Evolutionary conservation across 2,888 invertebrate genomes (phyloP), one percentile per base, ranked within the genome.

Genomic region (Latheticus oryzae): DNA sequence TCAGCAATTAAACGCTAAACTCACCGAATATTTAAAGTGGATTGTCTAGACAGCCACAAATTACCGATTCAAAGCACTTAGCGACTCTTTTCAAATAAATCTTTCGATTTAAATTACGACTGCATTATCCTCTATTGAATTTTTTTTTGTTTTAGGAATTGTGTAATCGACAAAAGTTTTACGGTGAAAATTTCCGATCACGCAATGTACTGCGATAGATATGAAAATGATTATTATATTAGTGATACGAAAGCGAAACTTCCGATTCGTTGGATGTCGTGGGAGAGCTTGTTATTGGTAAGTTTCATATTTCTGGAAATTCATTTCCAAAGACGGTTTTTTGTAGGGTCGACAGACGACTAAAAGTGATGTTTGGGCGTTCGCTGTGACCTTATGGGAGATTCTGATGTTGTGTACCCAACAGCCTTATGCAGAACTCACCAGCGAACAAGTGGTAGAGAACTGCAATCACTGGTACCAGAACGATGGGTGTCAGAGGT

Each of bases 221-320:
- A 90, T 72, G 85, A 89, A 37, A 80, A 83, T 3, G 94, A 95
- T 73, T 95, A 95, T 77, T 93, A 93, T 79, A 83, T 90, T 53
- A 88, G 93, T 76, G 89, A 91, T 64, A 91, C 90, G 28, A 90
- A 90, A 67, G 86, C 88, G 1, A 85, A 91, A 60, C 81, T 95
- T 58, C 95, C 95, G 0, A 86, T 96, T 51, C 84, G 96, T 54
- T 95, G 95, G 95, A 94, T 95, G 94, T 88, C 94, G 1, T 94
- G 94, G 93, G 94, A 95, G 76, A 90, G 90, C 65, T 82, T 94
- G 16, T 81, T 94, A 35, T 79, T 91, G 84, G 91, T 91, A 78
- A 82, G 81, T 48, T 3, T 5, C 8, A 3, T n/a, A n/a, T n/a
- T n/a, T n/a, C 8, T 33, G 7, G 3, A 1, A 1, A 33, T 5